These are phyloP conservation scores for Cyphomyrus discorhynchus DNA, from an alignment of 2,113 vertebrate genomes.

Conservation along the genomic window DNA sequence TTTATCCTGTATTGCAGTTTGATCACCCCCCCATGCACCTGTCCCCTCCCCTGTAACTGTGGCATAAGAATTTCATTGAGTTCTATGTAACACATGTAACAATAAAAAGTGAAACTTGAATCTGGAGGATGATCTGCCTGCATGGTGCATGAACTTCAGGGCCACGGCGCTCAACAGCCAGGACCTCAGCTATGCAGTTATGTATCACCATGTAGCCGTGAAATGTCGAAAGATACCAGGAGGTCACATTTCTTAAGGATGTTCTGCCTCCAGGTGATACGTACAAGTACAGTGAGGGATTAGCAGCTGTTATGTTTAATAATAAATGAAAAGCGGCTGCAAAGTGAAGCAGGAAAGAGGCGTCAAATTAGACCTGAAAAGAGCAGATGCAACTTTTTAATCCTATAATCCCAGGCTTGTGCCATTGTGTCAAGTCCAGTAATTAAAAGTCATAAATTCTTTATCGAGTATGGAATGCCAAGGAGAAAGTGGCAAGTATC, in stretches of 20 bases:
- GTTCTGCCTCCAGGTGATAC: neutral
- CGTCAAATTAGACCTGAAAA: neutral
- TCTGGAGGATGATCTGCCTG: neutral
- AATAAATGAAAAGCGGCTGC: neutral
- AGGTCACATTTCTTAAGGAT: neutral
- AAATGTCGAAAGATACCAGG: neutral
- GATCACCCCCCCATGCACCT: neutral
- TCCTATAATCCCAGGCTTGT: neutral
- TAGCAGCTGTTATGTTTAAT: neutral
- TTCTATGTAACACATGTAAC: neutral
- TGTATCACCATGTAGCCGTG: neutral
- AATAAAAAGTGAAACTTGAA: neutral
- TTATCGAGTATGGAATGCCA: neutral
- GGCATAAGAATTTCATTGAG: neutral
- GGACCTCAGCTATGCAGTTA: neutral
- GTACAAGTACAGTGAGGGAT: neutral
- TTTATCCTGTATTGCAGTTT: neutral
- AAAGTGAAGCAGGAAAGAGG: neutral
- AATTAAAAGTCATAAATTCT: constrained; percentile 3
- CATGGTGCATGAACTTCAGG: neutral
- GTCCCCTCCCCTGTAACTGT: neutral
- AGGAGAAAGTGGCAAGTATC: neutral
- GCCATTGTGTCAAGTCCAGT: neutral
- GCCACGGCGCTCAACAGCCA: neutral
- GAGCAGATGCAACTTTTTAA: neutral